These are phyloP conservation scores for Platorchestia sp. DNA, from an alignment of 1,140 invertebrate genomes.

Conservation along the genomic window DNA sequence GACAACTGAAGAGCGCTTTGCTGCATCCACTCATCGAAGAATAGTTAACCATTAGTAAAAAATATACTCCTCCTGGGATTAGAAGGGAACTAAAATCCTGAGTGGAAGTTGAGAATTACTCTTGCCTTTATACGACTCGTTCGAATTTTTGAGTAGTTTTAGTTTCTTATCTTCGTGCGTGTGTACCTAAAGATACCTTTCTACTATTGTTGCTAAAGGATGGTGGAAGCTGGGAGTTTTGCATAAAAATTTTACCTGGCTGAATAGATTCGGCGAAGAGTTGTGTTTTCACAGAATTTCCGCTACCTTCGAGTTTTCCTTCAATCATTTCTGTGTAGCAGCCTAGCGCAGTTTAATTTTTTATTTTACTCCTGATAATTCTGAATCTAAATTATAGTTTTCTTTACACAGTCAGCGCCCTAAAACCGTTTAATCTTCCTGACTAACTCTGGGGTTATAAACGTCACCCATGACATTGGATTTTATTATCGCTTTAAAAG, in stretches of 20 bases:
- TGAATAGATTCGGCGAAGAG: background rate
- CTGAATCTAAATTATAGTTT: background rate
- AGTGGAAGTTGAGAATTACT: too few relatives aligned
- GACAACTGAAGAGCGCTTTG: background rate
- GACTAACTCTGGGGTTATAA: background rate
- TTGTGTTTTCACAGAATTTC: background rate
- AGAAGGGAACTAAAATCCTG: too few relatives aligned
- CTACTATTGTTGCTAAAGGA: background rate
- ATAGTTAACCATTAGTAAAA: background rate
- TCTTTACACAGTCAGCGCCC: background rate
- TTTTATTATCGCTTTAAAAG: background rate
- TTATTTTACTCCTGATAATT: background rate
- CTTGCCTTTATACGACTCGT: background rate
- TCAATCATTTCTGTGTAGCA: background rate
- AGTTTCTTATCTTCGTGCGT: background rate
- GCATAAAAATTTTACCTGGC: too few relatives aligned
- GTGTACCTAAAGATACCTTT: background rate
- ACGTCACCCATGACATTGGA: background rate
- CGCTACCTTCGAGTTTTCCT: background rate
- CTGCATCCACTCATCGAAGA: background rate
- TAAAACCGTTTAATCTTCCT: background rate
- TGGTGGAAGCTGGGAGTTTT: too few relatives aligned
- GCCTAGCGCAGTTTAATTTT: background rate
- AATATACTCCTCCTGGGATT: too few relatives aligned
- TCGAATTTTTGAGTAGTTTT: background rate